Evolutionary conservation across 2,113 vertebrate species (phyloP), one percentile per base, ranked within the genome.

Genomic region (Brachionichthys hirsutus): DNA sequence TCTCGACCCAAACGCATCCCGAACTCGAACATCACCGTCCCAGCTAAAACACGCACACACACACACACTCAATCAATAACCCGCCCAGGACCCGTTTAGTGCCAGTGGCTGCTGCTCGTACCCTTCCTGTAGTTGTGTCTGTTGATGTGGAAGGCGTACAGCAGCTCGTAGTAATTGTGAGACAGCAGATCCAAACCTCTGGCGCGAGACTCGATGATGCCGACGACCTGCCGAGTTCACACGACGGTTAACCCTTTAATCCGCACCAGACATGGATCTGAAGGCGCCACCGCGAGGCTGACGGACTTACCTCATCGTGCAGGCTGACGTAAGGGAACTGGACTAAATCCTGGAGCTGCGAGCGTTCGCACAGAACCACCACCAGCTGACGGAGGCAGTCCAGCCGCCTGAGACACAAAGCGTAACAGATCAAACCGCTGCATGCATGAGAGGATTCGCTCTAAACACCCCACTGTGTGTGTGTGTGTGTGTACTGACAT

Each of bases 81-180:
- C n/a, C n/a, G n/a, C n/a, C n/a, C n/a, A n/a, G n/a, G n/a, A n/a
- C n/a, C n/a, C n/a, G 4, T 15, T 40, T 13, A 40, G 36, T 13
- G 36, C 12, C 36, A 40, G 36, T 13, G 12, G 9, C 3, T 40
- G 36, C 36, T 40, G 36, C 0, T 14, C 14, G 5, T 48, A 98
- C 97, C 96, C 90, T 98, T 98, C 61, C 97, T 92, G 80, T 95
- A 98, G 87, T 99, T 99, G 89, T 98, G 94, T 11, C 96, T 92
- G 83, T 94, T 93, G 81, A 98, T 89, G 62, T 99, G 97, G 85
- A 98, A 99, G 4, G 96, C 93, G 1, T 99, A 99, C 0, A 99
- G 92, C 59, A 99, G 92, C 85, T 98, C 96, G 0, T 99, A 99
- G 87, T 98, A 98, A 54, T 95, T 99, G 59, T 99, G 96, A 18